These are phyloP conservation scores for Acanthosoma haemorrhoidale DNA, from an alignment of 2,888 invertebrate species.

Conservation along the genomic window DNA sequence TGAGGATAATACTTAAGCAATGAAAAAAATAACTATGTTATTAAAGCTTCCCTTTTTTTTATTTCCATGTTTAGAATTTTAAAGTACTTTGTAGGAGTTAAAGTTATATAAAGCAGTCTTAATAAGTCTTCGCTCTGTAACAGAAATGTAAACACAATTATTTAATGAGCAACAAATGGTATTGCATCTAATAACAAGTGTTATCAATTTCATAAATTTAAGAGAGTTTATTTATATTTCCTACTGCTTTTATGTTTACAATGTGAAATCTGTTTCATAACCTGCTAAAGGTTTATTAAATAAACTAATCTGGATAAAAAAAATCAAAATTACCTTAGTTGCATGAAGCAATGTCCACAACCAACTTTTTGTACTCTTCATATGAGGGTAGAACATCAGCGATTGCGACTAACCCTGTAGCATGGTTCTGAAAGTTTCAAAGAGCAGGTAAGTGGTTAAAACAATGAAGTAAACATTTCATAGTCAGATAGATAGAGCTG, in stretches of 20 bases:
- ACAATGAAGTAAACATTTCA: not conserved
- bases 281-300: too few relatives aligned
- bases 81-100: too few relatives aligned
- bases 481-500: too few relatives aligned
- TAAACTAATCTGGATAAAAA: not conserved
- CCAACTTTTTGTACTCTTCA: slow-evolving; percentile 36
- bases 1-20: not conserved
- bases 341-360: slow-evolving; percentile 39
- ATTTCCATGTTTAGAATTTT: not conserved
- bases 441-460: not conserved
- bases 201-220: too few relatives aligned
- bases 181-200: too few relatives aligned
- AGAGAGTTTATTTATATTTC: too few relatives aligned
- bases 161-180: not conserved
- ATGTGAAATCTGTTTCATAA: too few relatives aligned
- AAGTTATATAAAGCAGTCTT: not conserved
- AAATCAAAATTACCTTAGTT: slow-evolving; percentile 39
- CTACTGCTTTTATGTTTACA: too few relatives aligned
- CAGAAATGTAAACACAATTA: not conserved
- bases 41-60: not conserved
- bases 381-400: slow-evolving; percentile 32
- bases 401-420: slow-evolving; percentile 45
- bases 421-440: slow-evolving; percentile 50
- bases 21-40: not conserved
- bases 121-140: not conserved